phyloP scores from a whole-genome alignment of 2,888 invertebrate genomes.

The Lamellibrachia columna region DNA sequence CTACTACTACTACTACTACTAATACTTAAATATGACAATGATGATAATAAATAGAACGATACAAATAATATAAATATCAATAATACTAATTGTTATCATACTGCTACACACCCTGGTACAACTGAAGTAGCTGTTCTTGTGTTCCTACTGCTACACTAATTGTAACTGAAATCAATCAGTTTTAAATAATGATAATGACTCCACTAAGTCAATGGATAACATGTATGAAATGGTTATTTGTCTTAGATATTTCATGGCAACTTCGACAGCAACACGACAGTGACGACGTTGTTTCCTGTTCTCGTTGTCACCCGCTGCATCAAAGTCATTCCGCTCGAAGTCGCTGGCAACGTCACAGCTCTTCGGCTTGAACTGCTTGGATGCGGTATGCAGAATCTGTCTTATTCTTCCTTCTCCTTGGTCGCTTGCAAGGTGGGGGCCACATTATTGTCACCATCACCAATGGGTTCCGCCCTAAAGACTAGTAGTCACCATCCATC shows the following conservation, averaged over 20 bases:
- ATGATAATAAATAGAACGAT: neutral
- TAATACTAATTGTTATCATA: neutral
- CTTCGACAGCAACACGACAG: conserved; percentile 50
- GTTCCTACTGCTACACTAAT: neutral
- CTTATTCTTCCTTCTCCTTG: neutral
- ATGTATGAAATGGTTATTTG: neutral
- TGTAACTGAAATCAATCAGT: neutral
- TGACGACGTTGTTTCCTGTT: conserved; percentile 55
- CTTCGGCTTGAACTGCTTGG: conserved; percentile 62
- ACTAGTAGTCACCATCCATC: too few relatives aligned
- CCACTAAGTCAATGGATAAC: too few relatives aligned
- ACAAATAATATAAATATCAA: neutral
- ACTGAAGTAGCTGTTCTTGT: neutral
- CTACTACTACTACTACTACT: conserved; percentile 14
- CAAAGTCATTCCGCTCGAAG: conserved; percentile 54
- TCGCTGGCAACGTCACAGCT: conserved; percentile 51
- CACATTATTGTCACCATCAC: too few relatives aligned
- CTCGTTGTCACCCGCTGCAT: conserved; percentile 57
- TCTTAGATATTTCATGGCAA: conserved; percentile 60
- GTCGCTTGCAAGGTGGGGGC: neutral
- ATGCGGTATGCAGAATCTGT: conserved; percentile 50
- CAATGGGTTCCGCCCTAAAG: too few relatives aligned
- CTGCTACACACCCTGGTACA: neutral
- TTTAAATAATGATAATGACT: too few relatives aligned
- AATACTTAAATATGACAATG: neutral